These are phyloP conservation scores for Vidua macroura DNA, from an alignment of 2,113 vertebrate genomes.

Conservation along the genomic window DNA sequence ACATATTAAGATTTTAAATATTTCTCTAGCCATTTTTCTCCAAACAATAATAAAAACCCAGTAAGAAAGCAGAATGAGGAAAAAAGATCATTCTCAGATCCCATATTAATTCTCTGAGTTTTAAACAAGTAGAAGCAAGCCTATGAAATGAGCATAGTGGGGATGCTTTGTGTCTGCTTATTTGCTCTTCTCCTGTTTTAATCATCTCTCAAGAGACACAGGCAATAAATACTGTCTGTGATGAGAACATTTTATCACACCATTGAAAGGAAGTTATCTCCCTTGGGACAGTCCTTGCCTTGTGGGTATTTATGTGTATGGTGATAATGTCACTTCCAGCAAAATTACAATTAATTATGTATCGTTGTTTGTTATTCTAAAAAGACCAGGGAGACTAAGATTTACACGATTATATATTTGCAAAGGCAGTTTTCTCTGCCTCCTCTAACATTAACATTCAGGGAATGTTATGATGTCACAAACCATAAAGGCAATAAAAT, in stretches of 20 bases:
- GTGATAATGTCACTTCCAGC: slow-evolving; percentile 4
- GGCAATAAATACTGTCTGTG: not conserved
- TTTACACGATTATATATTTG: not conserved
- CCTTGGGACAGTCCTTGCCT: not conserved
- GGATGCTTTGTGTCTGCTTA: not conserved
- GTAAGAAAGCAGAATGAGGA: not conserved
- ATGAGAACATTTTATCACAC: slow-evolving; percentile 21
- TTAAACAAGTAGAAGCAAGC: slow-evolving; percentile 24
- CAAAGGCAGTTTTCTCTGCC: not conserved
- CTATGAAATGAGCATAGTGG: not conserved
- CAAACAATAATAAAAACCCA: not conserved
- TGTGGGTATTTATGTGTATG: not conserved
- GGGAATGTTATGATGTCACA: not conserved
- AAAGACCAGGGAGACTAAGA: not conserved
- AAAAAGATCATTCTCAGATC: not conserved
- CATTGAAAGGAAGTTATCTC: slow-evolving; percentile 2
- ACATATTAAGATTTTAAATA: not conserved
- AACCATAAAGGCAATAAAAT: not conserved
- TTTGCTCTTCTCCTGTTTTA: slow-evolving; percentile 13
- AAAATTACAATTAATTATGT: slow-evolving; percentile 27
- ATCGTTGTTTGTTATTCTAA: slow-evolving; percentile 9
- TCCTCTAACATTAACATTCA: not conserved
- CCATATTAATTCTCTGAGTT: not conserved
- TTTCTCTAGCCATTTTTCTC: not conserved
- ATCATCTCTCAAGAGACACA: not conserved